Conservation (phyloP, 2,888 invertebrate genomes). For the Zaprionus lineosus region DNA sequence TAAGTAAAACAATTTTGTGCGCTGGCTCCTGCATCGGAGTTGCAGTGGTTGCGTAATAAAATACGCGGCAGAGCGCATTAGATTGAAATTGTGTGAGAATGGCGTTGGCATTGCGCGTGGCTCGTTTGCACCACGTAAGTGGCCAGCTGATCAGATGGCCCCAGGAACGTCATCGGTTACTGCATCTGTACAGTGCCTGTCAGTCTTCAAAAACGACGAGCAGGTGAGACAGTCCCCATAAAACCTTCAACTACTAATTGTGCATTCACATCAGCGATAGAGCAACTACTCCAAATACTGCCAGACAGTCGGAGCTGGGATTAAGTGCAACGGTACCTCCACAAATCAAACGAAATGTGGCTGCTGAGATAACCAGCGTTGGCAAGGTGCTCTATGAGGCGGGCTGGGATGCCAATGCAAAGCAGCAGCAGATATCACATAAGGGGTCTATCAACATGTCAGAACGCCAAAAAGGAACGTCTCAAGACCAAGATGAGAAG, state of each 20-base stretch:
- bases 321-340: slow-evolving; percentile 39
- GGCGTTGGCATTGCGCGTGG: slow-evolving; percentile 73
- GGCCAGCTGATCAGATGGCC: slow-evolving; percentile 43
- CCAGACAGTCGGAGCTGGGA: too few species aligned
- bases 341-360: slow-evolving; percentile 67
- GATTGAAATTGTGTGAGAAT: slow-evolving; percentile 45
- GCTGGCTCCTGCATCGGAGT: slow-evolving; percentile 64
- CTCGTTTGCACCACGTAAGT: slow-evolving; percentile 47
- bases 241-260: too few species aligned
- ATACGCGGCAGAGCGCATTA: slow-evolving; percentile 11
- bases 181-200: slow-evolving; percentile 27
- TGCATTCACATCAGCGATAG: slow-evolving; percentile 48
- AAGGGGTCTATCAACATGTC: too few species aligned
- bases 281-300: too few species aligned
- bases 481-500: neutral
- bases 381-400: slow-evolving; percentile 65
- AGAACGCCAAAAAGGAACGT: too few species aligned
- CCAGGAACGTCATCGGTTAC: slow-evolving; percentile 41
- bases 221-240: slow-evolving; percentile 43
- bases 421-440: slow-evolving; percentile 13
- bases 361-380: slow-evolving; percentile 65
- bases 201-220: neutral
- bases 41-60: slow-evolving; percentile 66
- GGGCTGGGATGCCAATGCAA: slow-evolving; percentile 62
- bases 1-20: slow-evolving; percentile 38